Percentiles rank a stretch among this genome's conserved stretches.
phyloP scores from a whole-genome alignment of 1,140 invertebrate genomes.

The Rhopalosiphum maidis region DNA sequence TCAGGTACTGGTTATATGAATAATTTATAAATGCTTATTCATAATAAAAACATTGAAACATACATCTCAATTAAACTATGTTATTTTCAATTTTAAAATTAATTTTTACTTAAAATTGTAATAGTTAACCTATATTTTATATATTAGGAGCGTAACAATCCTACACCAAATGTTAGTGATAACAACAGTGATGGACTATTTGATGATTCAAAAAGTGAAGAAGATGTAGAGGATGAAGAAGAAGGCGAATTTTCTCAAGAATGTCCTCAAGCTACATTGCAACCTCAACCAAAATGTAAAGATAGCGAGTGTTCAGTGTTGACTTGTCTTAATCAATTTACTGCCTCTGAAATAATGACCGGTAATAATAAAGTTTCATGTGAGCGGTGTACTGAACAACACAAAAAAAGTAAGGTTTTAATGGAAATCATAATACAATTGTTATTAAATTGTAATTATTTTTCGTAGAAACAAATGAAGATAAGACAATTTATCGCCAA shows the following conservation, averaged over 20 bases:
- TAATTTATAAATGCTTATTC: neutral
- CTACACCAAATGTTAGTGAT: conserved; percentile 52
- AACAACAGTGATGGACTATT: conserved; percentile 54
- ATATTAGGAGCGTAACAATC: conserved; percentile 51
- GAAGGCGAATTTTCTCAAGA: conserved; percentile 54
- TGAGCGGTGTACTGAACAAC: conserved; percentile 82
- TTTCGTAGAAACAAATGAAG: conserved; percentile 64
- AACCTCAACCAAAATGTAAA: conserved; percentile 64
- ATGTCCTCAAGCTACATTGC: conserved; percentile 51
- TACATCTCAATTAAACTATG: neutral
- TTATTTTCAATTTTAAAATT: neutral
- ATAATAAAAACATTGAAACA: neutral
- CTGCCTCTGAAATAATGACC: conserved; percentile 83
- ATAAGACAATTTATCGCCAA: conserved; percentile 83
- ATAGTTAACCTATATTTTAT: neutral
- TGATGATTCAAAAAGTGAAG: conserved; percentile 55
- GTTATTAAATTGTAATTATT: conserved; percentile 24
- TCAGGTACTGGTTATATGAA: neutral
- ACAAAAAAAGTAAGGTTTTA: conserved; percentile 66
- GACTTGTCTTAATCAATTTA: conserved; percentile 92
- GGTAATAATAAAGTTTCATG: conserved; percentile 93
- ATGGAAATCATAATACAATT: neutral
- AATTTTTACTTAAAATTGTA: neutral
- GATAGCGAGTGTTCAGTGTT: conserved; percentile 83
- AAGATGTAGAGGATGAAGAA: conserved; percentile 53